These are phyloP conservation scores for Calliphora vomitoria DNA, from an alignment of 2,888 invertebrate genomes.

Conservation along the genomic window DNA sequence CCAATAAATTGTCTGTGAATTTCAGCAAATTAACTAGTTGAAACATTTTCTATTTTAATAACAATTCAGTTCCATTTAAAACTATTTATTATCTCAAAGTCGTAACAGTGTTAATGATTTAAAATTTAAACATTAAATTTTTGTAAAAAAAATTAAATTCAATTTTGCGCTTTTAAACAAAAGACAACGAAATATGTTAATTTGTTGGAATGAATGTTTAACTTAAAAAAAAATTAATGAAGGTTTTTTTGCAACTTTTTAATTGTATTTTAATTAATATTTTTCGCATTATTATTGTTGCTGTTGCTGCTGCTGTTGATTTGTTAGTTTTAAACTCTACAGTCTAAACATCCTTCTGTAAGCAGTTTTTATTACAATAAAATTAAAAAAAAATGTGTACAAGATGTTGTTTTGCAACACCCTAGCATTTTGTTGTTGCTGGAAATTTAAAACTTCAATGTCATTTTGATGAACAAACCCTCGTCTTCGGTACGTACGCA, in stretches of 20 bases:
- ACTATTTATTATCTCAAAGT: not conserved
- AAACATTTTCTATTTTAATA: not conserved
- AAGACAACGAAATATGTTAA: slow-evolving; percentile 34
- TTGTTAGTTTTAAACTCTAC: slow-evolving; percentile 44
- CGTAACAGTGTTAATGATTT: not conserved
- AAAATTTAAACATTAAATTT: slow-evolving; percentile 1
- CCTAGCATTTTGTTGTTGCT: slow-evolving; percentile 23
- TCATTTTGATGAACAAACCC: slow-evolving; percentile 55
- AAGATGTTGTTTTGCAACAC: slow-evolving; percentile 65
- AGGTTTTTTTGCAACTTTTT: slow-evolving; percentile 48
- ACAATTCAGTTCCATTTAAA: not conserved
- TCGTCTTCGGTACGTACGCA: slow-evolving; percentile 7
- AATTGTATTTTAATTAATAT: slow-evolving; percentile 61
- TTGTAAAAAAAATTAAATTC: not conserved
- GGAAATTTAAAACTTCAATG: slow-evolving; percentile 67
- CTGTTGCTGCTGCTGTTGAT: not conserved
- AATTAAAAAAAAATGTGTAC: slow-evolving; percentile 17
- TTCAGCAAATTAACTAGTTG: not conserved
- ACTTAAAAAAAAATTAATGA: not conserved
- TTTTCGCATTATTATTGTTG: slow-evolving; percentile 37
- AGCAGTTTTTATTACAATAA: slow-evolving; percentile 64
- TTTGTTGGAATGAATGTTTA: slow-evolving; percentile 22
- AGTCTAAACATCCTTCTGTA: slow-evolving; percentile 64
- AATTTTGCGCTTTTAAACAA: not conserved
- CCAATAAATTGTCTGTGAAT: no score